Conservation (phyloP, 2,888 invertebrate species). For the Aradus depressus region DNA sequence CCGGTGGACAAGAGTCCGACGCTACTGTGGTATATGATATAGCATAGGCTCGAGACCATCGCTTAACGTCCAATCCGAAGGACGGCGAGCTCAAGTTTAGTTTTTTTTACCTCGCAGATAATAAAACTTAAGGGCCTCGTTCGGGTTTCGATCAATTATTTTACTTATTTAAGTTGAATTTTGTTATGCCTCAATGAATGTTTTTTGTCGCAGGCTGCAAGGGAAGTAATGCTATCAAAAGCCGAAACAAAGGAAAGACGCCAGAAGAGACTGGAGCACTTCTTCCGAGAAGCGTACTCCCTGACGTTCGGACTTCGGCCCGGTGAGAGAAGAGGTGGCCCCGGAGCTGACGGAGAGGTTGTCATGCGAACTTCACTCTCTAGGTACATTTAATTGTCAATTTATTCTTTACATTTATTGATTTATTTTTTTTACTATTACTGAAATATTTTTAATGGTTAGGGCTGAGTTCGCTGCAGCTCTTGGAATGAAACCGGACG, state of each 20-base stretch:
- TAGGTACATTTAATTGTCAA: slow-evolving; percentile 34
- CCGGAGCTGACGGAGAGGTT: slow-evolving; percentile 36
- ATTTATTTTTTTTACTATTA: background rate
- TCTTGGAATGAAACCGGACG: slow-evolving; percentile 87
- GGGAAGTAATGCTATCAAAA: slow-evolving; percentile 77
- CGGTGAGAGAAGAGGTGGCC: slow-evolving; percentile 51
- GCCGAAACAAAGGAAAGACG: slow-evolving; percentile 88
- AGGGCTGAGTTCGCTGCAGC: slow-evolving; percentile 87
- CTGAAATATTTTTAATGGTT: too few species aligned
- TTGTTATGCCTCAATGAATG: too few species aligned
- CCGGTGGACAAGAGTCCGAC: too few species aligned
- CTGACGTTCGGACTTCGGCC: slow-evolving; percentile 81
- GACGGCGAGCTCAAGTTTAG: too few species aligned
- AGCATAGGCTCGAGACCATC: too few species aligned
- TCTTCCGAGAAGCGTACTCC: slow-evolving; percentile 92
- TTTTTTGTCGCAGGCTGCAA: slow-evolving; percentile 52
- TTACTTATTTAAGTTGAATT: too few species aligned
- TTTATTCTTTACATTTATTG: background rate
- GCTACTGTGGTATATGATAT: too few species aligned
- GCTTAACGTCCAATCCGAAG: too few species aligned
- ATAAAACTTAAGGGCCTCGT: too few species aligned
- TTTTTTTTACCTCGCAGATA: too few species aligned
- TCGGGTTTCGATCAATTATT: too few species aligned
- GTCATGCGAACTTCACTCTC: slow-evolving; percentile 87
- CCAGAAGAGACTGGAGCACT: slow-evolving; percentile 84